Conservation (phyloP, 2,113 vertebrate species). For the Tauraco erythrolophus region DNA sequence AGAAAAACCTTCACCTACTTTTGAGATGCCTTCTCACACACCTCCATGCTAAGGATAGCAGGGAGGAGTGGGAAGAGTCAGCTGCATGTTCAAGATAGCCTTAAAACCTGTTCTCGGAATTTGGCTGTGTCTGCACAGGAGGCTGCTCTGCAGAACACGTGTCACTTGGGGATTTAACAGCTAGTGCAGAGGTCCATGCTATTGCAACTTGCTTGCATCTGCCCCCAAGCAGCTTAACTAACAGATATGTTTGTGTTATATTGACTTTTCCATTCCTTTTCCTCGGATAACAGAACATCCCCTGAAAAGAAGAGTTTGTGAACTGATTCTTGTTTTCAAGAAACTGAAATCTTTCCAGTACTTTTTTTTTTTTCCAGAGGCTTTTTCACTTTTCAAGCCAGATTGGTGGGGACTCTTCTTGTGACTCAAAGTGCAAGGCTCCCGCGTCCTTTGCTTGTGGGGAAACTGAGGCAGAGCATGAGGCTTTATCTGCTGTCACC, state of each 20-base stretch:
- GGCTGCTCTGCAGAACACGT: not conserved
- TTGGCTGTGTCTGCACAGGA: not conserved
- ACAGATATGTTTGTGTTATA: not conserved
- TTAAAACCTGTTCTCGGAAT: not conserved
- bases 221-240: not conserved
- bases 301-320: not conserved
- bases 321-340: not conserved
- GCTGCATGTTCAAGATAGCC: not conserved
- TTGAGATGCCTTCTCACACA: not conserved
- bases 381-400: not conserved
- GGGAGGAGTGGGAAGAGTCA: not conserved
- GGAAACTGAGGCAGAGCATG: not conserved
- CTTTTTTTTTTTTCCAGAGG: not conserved
- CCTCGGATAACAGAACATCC: not conserved
- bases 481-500: not conserved
- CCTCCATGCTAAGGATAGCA: not conserved
- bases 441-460: not conserved
- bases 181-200: not conserved
- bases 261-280: not conserved
- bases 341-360: not conserved
- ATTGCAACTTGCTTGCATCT: not conserved
- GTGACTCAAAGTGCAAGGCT: not conserved
- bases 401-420: not conserved
- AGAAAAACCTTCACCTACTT: not conserved
- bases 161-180: not conserved